Conservation (phyloP, 2,888 invertebrate species). For the Scotopteryx bipunctaria region DNA sequence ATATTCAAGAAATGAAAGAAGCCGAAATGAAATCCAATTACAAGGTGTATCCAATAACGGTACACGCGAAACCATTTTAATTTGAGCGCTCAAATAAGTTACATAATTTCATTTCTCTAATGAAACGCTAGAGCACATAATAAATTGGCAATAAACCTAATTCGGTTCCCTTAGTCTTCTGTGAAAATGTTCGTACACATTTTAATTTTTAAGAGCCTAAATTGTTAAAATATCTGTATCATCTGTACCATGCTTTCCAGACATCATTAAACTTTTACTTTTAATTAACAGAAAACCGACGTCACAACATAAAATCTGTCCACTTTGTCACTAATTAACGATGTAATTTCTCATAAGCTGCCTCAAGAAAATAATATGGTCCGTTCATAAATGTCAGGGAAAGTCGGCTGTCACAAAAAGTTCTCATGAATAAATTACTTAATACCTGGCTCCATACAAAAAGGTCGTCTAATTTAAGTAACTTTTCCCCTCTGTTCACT, state of each 20-base stretch:
- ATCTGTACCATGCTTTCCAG: too few species aligned
- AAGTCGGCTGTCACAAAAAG: conserved; percentile 43
- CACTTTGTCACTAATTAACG: conserved; percentile 26
- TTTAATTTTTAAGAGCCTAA: not conserved
- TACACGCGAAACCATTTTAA: conserved; percentile 26
- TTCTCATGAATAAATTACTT: conserved; percentile 55
- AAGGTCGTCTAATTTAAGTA: conserved; percentile 45
- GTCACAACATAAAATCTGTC: not conserved
- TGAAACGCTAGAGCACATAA: not conserved
- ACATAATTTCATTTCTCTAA: conserved; percentile 3
- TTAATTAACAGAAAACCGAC: not conserved
- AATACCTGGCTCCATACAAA: conserved; percentile 39
- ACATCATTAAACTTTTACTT: not conserved
- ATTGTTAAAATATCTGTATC: too few species aligned
- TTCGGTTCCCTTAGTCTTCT: not conserved
- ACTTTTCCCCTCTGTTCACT: conserved; percentile 48
- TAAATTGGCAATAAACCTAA: not conserved
- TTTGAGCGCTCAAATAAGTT: conserved; percentile 10
- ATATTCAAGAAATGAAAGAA: conserved; percentile 36
- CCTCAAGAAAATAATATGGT: conserved; percentile 29
- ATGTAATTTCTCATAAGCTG: conserved; percentile 28
- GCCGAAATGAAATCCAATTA: conserved; percentile 40
- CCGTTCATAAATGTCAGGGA: conserved; percentile 34
- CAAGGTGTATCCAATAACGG: conserved; percentile 29
- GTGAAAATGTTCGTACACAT: not conserved